These are phyloP conservation scores for Salticus scenicus DNA, from an alignment of 2,888 invertebrate genomes.

Conservation along the genomic window DNA sequence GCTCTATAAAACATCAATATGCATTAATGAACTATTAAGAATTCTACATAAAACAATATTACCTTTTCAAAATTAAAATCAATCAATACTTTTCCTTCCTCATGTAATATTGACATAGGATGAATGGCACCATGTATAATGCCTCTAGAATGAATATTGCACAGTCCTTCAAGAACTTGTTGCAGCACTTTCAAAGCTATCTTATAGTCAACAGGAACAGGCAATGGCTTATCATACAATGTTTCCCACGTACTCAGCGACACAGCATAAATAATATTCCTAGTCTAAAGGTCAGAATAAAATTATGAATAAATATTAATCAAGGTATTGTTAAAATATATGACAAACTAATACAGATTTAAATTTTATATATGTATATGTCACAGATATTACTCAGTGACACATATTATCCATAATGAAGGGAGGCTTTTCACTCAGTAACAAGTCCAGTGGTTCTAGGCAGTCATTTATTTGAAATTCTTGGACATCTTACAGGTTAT, in stretches of 20 bases:
- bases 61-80: constrained; percentile 52
- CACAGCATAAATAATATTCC: constrained; percentile 29
- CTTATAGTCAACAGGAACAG: constrained; percentile 25
- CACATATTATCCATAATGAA: too few species aligned
- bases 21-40: too few species aligned
- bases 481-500: too few species aligned
- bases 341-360: too few species aligned
- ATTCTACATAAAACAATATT: too few species aligned
- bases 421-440: too few species aligned
- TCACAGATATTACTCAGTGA: too few species aligned
- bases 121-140: constrained; percentile 40
- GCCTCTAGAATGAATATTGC: constrained; percentile 34
- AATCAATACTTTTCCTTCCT: constrained; percentile 29
- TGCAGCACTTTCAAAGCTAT: constrained; percentile 31
- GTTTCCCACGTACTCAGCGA: constrained; percentile 11
- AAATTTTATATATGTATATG: too few species aligned
- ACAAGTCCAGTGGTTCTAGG: too few species aligned
- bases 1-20: too few species aligned
- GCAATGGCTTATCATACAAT: not conserved
- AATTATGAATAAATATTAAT: not conserved
- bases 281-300: not conserved
- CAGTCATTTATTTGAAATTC: too few species aligned
- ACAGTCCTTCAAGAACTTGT: constrained; percentile 30
- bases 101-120: constrained; percentile 32
- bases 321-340: not conserved